These are phyloP conservation scores for Lepidurus apus DNA, from an alignment of 1,140 invertebrate species.

Conservation along the genomic window DNA sequence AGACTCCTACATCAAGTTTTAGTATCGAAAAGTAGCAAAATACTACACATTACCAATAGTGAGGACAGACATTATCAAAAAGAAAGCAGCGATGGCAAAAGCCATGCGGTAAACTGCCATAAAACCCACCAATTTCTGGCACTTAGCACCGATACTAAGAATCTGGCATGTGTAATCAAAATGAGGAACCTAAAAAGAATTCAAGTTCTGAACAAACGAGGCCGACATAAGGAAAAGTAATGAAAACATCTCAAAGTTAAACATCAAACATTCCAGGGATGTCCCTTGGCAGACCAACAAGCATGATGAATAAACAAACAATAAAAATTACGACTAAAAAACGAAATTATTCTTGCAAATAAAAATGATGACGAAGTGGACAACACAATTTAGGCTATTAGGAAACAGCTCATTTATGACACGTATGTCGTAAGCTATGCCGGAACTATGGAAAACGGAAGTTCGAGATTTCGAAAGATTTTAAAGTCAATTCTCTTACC, in stretches of 20 bases:
- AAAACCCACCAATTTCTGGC: conserved; percentile 46
- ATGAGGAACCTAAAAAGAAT: conserved; percentile 44
- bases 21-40: neutral
- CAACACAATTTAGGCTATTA: neutral
- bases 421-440: too few relatives aligned
- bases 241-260: neutral
- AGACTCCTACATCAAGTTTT: conserved; percentile 39
- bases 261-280: neutral
- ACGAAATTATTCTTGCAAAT: neutral
- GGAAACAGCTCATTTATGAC: too few relatives aligned
- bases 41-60: conserved; percentile 40
- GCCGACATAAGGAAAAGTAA: neutral
- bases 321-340: neutral
- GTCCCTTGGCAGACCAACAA: neutral
- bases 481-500: conserved; percentile 39
- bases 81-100: conserved; percentile 46
- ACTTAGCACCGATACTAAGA: conserved; percentile 45
- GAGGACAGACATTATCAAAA: conserved; percentile 44
- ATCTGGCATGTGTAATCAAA: conserved; percentile 45
- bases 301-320: too few relatives aligned
- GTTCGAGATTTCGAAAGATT: too few relatives aligned
- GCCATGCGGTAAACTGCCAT: conserved; percentile 49
- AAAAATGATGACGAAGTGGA: neutral
- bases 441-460: too few relatives aligned
- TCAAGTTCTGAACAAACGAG: neutral